These are phyloP conservation scores for Eleutherodactylus coqui DNA, from an alignment of 2,797 vertebrate species.

Conservation along the genomic window DNA sequence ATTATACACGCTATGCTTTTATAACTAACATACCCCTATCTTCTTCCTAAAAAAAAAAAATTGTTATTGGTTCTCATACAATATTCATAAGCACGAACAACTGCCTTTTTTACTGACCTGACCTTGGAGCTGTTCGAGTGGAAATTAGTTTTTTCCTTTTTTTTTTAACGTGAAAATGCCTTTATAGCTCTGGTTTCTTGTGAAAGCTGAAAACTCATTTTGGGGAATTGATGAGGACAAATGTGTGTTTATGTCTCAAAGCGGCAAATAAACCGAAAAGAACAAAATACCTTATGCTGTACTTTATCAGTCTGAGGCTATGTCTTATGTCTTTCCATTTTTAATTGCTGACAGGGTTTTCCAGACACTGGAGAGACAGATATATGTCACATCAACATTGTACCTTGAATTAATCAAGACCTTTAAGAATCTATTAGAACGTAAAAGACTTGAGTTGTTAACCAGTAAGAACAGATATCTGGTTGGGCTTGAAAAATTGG, in stretches of 20 bases:
- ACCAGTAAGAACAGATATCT: constrained; percentile 68
- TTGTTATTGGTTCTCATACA: constrained; percentile 69
- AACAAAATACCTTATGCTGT: constrained; percentile 49
- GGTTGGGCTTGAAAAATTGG: constrained; percentile 65
- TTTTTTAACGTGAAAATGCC: constrained; percentile 68
- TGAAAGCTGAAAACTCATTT: constrained; percentile 67
- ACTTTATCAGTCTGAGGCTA: constrained; percentile 50
- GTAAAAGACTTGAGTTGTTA: constrained; percentile 64
- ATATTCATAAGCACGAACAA: constrained; percentile 73
- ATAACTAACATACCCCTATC: constrained; percentile 62
- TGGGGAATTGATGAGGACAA: constrained; percentile 71
- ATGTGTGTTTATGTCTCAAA: constrained; percentile 66
- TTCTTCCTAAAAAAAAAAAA: constrained; percentile 69
- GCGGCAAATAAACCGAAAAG: constrained; percentile 61
- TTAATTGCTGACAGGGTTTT: constrained; percentile 68
- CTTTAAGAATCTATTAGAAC: constrained; percentile 69
- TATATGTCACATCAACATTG: constrained; percentile 63
- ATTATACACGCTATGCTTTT: constrained; percentile 67
- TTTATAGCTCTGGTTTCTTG: constrained; percentile 69
- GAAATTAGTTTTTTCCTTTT: constrained; percentile 70
- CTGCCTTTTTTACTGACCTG: constrained; percentile 71
- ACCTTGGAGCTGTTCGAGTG: constrained; percentile 71
- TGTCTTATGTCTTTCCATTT: constrained; percentile 67
- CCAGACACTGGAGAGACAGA: constrained; percentile 68
- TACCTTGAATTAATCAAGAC: constrained; percentile 71